Conservation (phyloP, 2,888 invertebrate species). For the Drosophila tripunctata region DNA sequence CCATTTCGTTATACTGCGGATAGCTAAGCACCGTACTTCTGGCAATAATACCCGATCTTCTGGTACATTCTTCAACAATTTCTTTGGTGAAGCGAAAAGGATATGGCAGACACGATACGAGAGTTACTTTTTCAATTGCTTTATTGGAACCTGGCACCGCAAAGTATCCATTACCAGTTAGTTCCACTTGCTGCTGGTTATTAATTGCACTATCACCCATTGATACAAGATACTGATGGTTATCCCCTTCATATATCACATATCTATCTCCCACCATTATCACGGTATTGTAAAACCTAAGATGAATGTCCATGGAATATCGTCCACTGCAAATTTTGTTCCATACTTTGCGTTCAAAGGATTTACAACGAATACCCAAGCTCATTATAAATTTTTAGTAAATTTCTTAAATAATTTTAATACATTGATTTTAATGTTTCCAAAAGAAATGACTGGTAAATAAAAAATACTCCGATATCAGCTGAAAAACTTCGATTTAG, state of each 20-base stretch:
- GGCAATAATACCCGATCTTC: neutral
- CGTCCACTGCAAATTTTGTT: neutral
- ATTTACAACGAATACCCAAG: constrained; percentile 6
- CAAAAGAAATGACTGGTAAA: neutral
- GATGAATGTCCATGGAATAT: neutral
- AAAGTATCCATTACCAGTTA: neutral
- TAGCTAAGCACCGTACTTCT: neutral
- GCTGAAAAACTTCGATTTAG: neutral
- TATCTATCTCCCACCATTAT: neutral
- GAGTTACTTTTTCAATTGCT: neutral
- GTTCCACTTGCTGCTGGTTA: neutral
- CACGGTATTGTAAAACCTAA: neutral
- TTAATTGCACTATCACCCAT: constrained; percentile 2
- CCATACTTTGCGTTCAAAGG: constrained; percentile 7
- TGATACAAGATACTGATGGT: neutral
- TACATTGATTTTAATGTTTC: neutral
- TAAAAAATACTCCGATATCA: neutral
- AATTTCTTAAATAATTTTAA: neutral
- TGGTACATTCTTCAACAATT: constrained; percentile 1
- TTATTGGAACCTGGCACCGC: neutral
- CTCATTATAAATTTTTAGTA: neutral
- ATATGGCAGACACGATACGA: constrained; percentile 3
- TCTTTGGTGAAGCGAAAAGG: constrained; percentile 5
- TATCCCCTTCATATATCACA: neutral
- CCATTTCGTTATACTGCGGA: neutral